Percentiles rank a stretch among this genome's conserved stretches.
Conservation (phyloP, 2,113 vertebrate genomes). For the Axis porcinus region DNA sequence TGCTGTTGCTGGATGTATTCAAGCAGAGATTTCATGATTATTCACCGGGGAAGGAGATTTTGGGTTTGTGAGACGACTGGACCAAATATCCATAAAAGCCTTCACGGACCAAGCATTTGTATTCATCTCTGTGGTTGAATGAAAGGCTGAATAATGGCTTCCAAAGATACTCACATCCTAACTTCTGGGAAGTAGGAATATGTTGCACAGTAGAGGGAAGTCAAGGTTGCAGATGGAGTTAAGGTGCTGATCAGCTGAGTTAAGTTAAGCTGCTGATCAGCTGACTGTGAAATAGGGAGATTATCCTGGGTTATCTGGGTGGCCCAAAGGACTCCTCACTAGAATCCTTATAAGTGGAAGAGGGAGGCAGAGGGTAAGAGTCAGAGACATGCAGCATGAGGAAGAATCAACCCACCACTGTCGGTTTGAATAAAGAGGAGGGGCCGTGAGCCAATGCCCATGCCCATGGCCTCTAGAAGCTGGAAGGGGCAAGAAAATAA, state of each 20-base stretch:
- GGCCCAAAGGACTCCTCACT: background rate
- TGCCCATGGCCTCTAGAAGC: background rate
- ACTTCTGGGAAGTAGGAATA: background rate
- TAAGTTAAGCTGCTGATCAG: background rate
- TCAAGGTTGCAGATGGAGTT: background rate
- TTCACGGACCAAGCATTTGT: background rate
- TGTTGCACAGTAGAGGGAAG: background rate
- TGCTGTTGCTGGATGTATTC: background rate
- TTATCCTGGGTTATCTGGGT: background rate
- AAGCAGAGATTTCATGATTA: background rate
- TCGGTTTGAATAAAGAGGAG: background rate
- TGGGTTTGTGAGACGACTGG: background rate
- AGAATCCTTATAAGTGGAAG: background rate
- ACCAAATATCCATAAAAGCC: background rate
- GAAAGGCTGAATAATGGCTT: background rate
- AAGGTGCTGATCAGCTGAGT: background rate
- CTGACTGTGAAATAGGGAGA: background rate
- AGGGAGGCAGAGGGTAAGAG: background rate
- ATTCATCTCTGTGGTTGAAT: background rate
- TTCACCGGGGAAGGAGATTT: background rate
- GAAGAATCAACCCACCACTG: no score
- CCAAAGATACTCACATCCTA: background rate
- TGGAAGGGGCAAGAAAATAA: background rate
- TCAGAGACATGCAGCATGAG: accelerated
- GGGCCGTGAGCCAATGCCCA: accelerated